phyloP scores from a whole-genome alignment of 2,888 invertebrate species.

The Campoplex capitator region DNA sequence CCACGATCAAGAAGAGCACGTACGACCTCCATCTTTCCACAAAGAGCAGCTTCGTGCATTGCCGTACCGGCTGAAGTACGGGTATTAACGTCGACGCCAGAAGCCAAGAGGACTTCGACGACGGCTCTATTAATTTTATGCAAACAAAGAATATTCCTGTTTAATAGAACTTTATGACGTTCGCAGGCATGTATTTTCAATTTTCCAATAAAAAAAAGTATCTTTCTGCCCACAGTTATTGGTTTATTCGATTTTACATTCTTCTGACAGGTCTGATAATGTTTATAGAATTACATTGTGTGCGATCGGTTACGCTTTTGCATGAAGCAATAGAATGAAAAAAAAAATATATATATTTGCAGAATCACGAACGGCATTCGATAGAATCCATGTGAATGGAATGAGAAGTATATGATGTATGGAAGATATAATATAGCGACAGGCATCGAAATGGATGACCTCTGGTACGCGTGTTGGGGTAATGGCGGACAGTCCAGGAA shows the following conservation, averaged over 20 bases:
- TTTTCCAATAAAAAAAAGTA: background rate
- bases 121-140: conserved; percentile 87
- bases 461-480: conserved; percentile 42
- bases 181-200: background rate
- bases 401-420: conserved; percentile 3
- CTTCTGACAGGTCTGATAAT: conserved; percentile 9
- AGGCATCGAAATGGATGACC: conserved; percentile 63
- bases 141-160: conserved; percentile 2
- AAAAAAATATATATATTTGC: conserved; percentile 30
- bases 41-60: conserved; percentile 96
- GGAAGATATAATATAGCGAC: conserved; percentile 28
- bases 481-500: conserved; percentile 62
- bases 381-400: background rate
- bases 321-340: conserved; percentile 12
- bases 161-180: background rate
- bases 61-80: conserved; percentile 95
- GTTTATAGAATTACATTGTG: background rate
- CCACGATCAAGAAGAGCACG: conserved; percentile 92
- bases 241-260: background rate
- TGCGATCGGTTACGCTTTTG: background rate
- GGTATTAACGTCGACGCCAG: conserved; percentile 95
- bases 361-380: conserved; percentile 20
- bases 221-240: background rate
- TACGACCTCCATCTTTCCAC: conserved; percentile 95
- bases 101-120: conserved; percentile 92